A percentile compares a stretch with the other conserved stretches of the same genome.
These are phyloP conservation scores for Mus minutoides DNA, from an alignment of 2,797 vertebrate genomes.

Conservation along the genomic window DNA sequence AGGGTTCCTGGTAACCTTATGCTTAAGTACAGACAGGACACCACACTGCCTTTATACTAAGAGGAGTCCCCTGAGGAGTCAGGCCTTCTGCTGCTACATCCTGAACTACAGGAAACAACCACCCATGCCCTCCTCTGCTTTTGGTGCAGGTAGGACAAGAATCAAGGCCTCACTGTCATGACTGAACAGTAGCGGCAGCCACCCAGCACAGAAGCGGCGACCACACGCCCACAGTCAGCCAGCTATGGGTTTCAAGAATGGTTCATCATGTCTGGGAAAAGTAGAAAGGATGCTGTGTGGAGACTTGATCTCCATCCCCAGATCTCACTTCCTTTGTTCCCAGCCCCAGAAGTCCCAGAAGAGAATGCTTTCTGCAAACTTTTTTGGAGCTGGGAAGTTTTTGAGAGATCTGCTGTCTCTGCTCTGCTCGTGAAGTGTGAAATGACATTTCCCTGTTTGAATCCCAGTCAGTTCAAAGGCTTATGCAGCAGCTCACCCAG, in stretches of 20 bases:
- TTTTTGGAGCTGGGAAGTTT: constrained; percentile 32
- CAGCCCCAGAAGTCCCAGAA: constrained; percentile 19
- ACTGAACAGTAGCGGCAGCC: not conserved
- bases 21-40: not conserved
- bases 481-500: not conserved
- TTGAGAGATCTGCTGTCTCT: constrained; percentile 40
- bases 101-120: not conserved
- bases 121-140: not conserved
- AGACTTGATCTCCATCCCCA: not conserved
- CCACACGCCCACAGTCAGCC: not conserved
- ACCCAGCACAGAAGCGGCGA: too few species aligned
- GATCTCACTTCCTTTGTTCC: constrained; percentile 4
- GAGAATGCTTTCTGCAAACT: constrained; percentile 48
- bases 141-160: not conserved
- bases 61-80: not conserved
- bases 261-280: not conserved
- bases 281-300: not conserved
- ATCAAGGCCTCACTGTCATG: not conserved
- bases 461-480: constrained; percentile 70
- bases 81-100: constrained; percentile 22
- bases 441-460: constrained; percentile 64
- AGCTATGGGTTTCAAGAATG: constrained; percentile 12
- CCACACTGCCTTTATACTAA: not conserved
- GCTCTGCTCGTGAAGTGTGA: not conserved
- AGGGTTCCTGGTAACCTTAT: not conserved